Base-by-base conservation (phyloP, 2,888 invertebrate genomes). In the Galerucella pusilla region DNA sequence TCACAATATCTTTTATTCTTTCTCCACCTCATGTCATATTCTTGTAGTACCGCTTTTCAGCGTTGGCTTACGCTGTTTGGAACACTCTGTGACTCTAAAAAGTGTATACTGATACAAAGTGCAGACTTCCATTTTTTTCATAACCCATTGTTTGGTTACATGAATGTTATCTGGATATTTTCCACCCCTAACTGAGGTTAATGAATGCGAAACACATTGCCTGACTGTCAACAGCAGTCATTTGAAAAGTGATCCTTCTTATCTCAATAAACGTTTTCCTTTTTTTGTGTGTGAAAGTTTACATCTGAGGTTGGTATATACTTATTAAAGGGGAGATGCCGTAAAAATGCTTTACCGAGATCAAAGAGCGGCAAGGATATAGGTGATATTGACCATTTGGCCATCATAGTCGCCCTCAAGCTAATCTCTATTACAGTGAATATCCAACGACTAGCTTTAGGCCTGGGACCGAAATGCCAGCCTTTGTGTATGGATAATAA, bases 401-500 rank as follows among this genome's bases (percentile, higher is more conserved):
- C 59, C 20, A n/a, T 45, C 46, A n/a, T 9, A 65, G 20, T n/a
- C 20, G 35, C 64, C 64, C 20, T 64, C 14, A 35, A 16, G 20
- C 52, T 64, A 71, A 64, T 71, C 71, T 71, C 54, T 63, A n/a
- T 59, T 16, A 42, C 64, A 49, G 20, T 46, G 54, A 70, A 71
- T 64, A 63, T 54, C 54, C 16, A 60, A 45, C 35, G 46, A 61
- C 12, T 70, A 28, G 45, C 61, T 70, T 70, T 52, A 70, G 60
- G 25, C 70, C 60, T 49, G 49, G 61, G 63, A 54, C 64, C 46
- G 49, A 63, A 71, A 52, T 64, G 16, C 64, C 64, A 46, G 35
- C 64, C 71, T 64, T 71, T 71, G 64, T 35, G 54, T 64, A 52
- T 54, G 52, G 71, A 63, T 52, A 52, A 71, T 71, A 71, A 64